These are phyloP conservation scores for Kobus ellipsiprymnus DNA, from an alignment of 2,113 vertebrate genomes.

Conservation along the genomic window DNA sequence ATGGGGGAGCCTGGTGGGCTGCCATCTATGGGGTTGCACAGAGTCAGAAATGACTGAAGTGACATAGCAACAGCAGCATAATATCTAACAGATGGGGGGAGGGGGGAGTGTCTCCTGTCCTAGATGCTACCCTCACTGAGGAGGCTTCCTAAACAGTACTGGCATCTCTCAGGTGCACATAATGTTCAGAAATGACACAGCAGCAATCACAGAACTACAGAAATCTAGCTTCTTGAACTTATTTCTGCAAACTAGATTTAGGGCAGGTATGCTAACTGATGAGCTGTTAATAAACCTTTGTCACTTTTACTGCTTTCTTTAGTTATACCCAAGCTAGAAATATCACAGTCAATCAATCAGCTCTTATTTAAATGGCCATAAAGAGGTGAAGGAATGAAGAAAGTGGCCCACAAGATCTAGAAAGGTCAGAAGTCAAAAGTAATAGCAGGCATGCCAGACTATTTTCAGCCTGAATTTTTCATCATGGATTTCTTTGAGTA, in stretches of 20 bases:
- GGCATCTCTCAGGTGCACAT: background rate
- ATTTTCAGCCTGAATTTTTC: background rate
- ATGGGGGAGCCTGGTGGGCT: too few species aligned
- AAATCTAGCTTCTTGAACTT: background rate
- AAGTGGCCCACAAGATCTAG: background rate
- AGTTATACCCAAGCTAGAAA: constrained; percentile 8
- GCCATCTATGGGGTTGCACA: rapidly evolving
- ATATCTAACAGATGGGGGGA: background rate
- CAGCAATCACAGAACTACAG: background rate
- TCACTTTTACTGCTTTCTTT: constrained; percentile 26
- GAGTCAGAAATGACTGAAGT: rapidly evolving
- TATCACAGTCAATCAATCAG: background rate
- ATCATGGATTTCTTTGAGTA: background rate
- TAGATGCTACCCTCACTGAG: background rate
- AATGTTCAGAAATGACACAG: background rate
- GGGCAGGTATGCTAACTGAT: background rate
- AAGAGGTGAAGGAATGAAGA: background rate
- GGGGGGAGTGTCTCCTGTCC: background rate
- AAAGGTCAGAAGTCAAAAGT: constrained; percentile 1
- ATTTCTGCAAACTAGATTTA: constrained; percentile 28
- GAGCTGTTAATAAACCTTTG: background rate
- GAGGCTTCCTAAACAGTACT: background rate
- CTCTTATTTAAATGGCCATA: constrained; percentile 35
- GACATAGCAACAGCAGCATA: rapidly evolving
- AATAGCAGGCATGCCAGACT: background rate